A percentile compares a stretch with the other conserved stretches of the same genome.
Evolutionary conservation across 2,113 vertebrate species (phyloP).

Genomic region (Pluvianellus socialis): DNA sequence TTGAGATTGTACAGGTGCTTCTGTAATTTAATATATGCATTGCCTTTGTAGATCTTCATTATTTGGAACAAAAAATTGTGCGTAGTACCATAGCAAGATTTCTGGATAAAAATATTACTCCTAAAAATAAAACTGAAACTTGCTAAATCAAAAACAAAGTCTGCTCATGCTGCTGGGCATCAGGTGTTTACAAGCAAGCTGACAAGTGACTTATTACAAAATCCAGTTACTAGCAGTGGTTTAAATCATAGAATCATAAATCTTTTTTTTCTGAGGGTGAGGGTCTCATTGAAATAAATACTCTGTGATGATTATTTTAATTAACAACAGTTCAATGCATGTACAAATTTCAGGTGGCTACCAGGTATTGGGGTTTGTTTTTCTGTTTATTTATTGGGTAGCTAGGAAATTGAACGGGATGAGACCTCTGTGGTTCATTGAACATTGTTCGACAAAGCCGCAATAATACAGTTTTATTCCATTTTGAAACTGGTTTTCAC

Average conservation of each 20-base stretch:
- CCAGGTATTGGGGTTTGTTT: not conserved
- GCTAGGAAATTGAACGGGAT: not conserved
- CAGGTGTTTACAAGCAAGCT: not conserved
- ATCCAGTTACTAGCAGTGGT: not conserved
- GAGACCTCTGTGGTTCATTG: not conserved
- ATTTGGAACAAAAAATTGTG: not conserved
- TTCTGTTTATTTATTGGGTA: not conserved
- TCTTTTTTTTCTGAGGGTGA: not conserved
- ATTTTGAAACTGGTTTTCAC: not conserved
- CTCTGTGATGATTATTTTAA: not conserved
- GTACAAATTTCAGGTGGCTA: not conserved
- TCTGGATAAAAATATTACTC: not conserved
- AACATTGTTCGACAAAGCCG: not conserved
- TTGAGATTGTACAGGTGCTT: not conserved
- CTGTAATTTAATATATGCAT: not conserved
- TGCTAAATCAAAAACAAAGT: not conserved
- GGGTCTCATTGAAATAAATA: not conserved
- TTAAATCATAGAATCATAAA: not conserved
- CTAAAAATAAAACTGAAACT: not conserved
- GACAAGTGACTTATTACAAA: not conserved
- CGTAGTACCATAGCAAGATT: not conserved
- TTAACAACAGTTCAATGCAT: not conserved
- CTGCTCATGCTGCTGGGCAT: not conserved
- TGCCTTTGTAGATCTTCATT: not conserved
- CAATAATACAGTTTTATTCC: not conserved